phyloP scores from a whole-genome alignment of 2,888 invertebrate genomes.

The Apotomis capreana region DNA sequence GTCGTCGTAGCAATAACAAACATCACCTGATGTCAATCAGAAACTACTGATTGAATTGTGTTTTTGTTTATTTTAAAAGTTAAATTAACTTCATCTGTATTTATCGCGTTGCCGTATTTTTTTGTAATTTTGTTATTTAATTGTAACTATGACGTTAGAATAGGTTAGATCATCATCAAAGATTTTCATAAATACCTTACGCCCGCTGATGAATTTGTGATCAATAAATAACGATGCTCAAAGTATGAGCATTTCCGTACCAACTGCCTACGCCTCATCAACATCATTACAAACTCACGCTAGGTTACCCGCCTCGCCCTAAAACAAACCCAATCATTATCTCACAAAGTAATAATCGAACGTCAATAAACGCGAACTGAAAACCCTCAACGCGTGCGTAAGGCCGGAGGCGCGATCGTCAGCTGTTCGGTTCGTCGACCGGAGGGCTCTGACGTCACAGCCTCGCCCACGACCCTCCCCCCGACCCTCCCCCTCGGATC shows the following conservation, averaged over 20 bases:
- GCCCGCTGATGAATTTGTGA: no score
- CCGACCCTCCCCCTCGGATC: slow-evolving; percentile 11
- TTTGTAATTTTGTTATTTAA: no score
- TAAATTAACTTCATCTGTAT: no score
- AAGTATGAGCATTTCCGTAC: not conserved
- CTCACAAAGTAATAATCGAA: slow-evolving; percentile 14
- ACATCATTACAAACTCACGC: not conserved
- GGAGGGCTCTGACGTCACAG: slow-evolving; percentile 38
- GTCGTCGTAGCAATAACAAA: not conserved
- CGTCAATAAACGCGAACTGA: not conserved
- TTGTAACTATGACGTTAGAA: no score
- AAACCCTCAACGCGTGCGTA: slow-evolving; percentile 29
- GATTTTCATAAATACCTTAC: no score
- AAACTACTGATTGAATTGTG: not conserved
- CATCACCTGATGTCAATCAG: not conserved
- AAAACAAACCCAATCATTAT: slow-evolving; percentile 17
- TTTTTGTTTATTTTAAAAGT: not conserved
- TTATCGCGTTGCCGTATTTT: no score
- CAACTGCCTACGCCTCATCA: not conserved
- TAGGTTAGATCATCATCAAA: no score
- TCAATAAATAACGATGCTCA: not conserved
- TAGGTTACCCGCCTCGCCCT: not conserved
- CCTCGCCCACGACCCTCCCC: slow-evolving; percentile 26
- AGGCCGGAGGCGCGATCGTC: slow-evolving; percentile 23
- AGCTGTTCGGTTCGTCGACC: slow-evolving; percentile 36